These are phyloP conservation scores for Xestia ashworthii DNA, from an alignment of 2,888 invertebrate genomes.

Conservation along the genomic window DNA sequence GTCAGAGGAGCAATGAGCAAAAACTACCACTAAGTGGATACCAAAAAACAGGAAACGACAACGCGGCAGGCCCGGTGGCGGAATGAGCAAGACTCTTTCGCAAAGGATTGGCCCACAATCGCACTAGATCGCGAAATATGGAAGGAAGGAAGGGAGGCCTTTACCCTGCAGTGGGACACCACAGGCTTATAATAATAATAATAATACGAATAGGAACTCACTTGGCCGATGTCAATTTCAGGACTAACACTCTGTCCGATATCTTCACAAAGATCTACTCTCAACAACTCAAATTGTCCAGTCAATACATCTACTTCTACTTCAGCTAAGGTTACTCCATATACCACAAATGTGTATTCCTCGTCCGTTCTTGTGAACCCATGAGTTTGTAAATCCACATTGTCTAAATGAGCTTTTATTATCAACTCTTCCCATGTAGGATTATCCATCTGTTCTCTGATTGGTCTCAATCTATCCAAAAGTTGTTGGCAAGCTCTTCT, in stretches of 20 bases:
- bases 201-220: constrained; percentile 2
- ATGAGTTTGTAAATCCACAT: constrained; percentile 91
- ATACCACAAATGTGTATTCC: constrained; percentile 24
- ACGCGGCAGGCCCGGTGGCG: no score
- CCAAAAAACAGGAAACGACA: no score
- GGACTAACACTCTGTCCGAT: constrained; percentile 93
- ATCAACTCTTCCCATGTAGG: constrained; percentile 91
- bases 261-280: constrained; percentile 93
- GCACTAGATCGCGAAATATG: no score
- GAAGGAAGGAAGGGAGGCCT: no score
- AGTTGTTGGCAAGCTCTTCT: constrained; percentile 71
- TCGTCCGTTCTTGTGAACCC: constrained; percentile 91
- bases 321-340: constrained; percentile 72
- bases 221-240: constrained; percentile 88
- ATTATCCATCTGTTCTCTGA: constrained; percentile 85
- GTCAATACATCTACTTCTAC: constrained; percentile 90
- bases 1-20: no score
- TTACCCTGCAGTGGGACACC: no score
- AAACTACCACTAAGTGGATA: no score
- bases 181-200: no score
- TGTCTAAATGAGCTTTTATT: constrained; percentile 84
- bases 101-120: no score
- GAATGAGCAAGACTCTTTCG: no score
- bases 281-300: constrained; percentile 91
- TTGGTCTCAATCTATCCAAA: constrained; percentile 75